These are phyloP conservation scores for Catonia carolina DNA, from an alignment of 2,888 invertebrate species.

Conservation along the genomic window DNA sequence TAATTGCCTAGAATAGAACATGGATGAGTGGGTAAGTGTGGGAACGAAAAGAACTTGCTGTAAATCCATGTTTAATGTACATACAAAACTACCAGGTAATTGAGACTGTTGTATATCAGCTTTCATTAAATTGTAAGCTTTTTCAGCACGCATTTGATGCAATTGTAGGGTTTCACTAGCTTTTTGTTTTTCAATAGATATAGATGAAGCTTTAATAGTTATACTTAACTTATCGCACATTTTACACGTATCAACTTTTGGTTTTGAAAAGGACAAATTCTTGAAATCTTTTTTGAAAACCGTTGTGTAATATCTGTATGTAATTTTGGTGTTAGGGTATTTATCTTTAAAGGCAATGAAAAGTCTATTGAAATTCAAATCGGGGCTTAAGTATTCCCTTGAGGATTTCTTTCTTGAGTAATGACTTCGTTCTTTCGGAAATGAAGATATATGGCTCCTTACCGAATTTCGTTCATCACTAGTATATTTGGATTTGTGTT, in stretches of 20 bases:
- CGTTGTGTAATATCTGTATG: slow-evolving; percentile 1
- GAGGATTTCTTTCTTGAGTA: background rate
- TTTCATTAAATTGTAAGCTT: slow-evolving; percentile 11
- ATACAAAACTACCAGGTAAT: background rate
- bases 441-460: background rate
- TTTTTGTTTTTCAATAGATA: background rate
- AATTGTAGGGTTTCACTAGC: slow-evolving; percentile 7
- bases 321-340: slow-evolving; percentile 7
- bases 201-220: background rate
- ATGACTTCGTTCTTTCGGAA: background rate
- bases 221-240: slow-evolving; percentile 14
- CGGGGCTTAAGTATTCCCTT: background rate
- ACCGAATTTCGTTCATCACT: background rate
- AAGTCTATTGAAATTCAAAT: slow-evolving; percentile 8
- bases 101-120: slow-evolving; percentile 2
- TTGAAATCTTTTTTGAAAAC: slow-evolving; percentile 14
- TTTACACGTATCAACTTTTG: slow-evolving; percentile 21
- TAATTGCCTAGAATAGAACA: background rate
- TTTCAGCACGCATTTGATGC: slow-evolving; percentile 26
- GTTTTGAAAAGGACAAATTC: slow-evolving; percentile 11
- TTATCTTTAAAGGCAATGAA: background rate
- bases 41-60: background rate
- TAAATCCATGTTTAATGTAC: background rate
- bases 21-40: background rate
- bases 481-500: background rate